Conservation (phyloP, 2,888 invertebrate genomes). For the Lithophane leautieri region DNA sequence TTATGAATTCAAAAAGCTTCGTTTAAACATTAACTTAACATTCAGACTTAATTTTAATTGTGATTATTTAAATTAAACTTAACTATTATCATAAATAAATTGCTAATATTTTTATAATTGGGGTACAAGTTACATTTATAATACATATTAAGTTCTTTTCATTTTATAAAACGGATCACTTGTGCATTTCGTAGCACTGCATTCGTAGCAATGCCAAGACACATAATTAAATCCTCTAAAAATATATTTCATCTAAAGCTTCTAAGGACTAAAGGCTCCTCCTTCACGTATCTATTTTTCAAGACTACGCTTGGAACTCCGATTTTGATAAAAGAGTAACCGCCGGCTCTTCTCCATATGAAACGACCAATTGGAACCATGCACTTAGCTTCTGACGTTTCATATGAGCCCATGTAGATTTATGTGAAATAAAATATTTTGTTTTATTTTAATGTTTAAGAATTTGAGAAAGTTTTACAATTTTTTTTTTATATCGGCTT, state of each 20-base stretch:
- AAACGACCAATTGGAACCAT: no score
- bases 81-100: background rate
- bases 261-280: background rate
- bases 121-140: background rate
- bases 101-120: background rate
- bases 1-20: background rate
- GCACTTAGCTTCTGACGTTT: no score
- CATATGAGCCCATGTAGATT: no score
- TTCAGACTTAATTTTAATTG: background rate
- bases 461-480: background rate
- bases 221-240: background rate
- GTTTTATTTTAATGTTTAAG: background rate
- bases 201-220: constrained; percentile 6
- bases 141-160: background rate
- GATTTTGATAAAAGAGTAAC: background rate
- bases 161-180: background rate
- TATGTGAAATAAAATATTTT: no score
- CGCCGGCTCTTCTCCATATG: no score
- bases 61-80: constrained; percentile 3
- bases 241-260: background rate
- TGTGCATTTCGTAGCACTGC: constrained; percentile 3
- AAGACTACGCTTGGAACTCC: background rate
- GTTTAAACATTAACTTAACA: background rate
- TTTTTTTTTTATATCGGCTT: background rate
- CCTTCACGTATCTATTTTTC: background rate